phyloP scores from a whole-genome alignment of 2,888 invertebrate species.

The Lordiphosa andalusiaca region DNA sequence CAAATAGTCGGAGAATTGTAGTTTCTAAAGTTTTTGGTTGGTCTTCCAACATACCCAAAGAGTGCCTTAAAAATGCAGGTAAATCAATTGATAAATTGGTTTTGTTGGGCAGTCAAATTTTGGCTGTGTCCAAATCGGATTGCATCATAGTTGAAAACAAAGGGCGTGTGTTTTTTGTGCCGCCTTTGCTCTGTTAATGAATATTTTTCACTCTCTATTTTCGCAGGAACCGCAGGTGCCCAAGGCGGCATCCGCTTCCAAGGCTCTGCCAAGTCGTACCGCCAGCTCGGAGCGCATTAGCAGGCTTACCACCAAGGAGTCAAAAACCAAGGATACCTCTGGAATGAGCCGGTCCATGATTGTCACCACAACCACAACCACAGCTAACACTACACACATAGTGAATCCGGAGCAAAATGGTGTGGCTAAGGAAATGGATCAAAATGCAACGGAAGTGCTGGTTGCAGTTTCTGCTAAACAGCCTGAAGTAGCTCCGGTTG shows the following conservation, averaged over 20 bases:
- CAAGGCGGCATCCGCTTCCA: slow-evolving; percentile 60
- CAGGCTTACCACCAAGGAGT: slow-evolving; percentile 37
- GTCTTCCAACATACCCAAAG: no score
- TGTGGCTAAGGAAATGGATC: slow-evolving; percentile 37
- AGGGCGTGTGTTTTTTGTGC: no score
- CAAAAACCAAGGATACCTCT: slow-evolving; percentile 47
- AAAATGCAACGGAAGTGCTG: slow-evolving; percentile 25
- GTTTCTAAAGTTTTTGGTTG: not conserved
- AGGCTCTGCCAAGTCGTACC: slow-evolving; percentile 57
- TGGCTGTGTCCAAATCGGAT: no score
- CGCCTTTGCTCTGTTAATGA: no score
- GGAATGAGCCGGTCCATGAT: slow-evolving; percentile 71
- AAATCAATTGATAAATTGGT: no score
- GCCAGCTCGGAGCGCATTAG: slow-evolving; percentile 60
- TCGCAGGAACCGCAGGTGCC: slow-evolving; percentile 64
- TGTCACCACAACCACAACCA: slow-evolving; percentile 33
- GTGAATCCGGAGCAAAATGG: slow-evolving; percentile 46
- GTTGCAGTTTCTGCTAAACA: no score
- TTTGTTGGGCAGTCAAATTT: no score
- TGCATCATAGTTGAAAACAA: no score
- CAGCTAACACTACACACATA: slow-evolving; percentile 8
- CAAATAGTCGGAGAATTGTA: not conserved
- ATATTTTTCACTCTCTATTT: not conserved
- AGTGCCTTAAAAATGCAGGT: no score
- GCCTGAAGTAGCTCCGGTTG: slow-evolving; percentile 16